Evolutionary conservation across 2,113 vertebrate species (phyloP).

Genomic region (Aramus guarauna): DNA sequence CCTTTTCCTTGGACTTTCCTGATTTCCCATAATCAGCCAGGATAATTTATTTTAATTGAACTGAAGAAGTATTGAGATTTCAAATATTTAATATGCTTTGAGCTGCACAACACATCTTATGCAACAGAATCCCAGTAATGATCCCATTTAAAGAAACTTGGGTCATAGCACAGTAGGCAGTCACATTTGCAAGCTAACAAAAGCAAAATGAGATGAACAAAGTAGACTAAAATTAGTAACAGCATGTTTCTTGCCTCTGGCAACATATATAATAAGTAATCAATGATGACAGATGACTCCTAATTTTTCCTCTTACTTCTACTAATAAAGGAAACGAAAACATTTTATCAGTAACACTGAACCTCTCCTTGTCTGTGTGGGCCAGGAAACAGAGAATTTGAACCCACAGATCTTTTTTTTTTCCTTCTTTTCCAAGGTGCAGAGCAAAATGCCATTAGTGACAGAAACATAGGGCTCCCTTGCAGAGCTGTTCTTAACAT

Average conservation of each 20-base stretch:
- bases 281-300: background rate
- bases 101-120: background rate
- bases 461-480: background rate
- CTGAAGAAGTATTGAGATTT: background rate
- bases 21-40: background rate
- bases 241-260: background rate
- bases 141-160: background rate
- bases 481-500: background rate
- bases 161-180: background rate
- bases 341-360: background rate
- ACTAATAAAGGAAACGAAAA: background rate
- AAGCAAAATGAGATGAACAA: background rate
- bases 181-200: background rate
- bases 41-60: background rate
- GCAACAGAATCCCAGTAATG: background rate
- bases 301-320: background rate
- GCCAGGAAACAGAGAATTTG: background rate
- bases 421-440: background rate
- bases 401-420: background rate
- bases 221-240: constrained; percentile 39
- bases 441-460: background rate
- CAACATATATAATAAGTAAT: background rate
- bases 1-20: background rate
- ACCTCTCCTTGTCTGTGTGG: background rate
- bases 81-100: background rate